A percentile compares a stretch with the other conserved stretches of the same genome.
These are phyloP conservation scores for Pungitius pungitius DNA, from an alignment of 2,113 vertebrate genomes.

Conservation along the genomic window DNA sequence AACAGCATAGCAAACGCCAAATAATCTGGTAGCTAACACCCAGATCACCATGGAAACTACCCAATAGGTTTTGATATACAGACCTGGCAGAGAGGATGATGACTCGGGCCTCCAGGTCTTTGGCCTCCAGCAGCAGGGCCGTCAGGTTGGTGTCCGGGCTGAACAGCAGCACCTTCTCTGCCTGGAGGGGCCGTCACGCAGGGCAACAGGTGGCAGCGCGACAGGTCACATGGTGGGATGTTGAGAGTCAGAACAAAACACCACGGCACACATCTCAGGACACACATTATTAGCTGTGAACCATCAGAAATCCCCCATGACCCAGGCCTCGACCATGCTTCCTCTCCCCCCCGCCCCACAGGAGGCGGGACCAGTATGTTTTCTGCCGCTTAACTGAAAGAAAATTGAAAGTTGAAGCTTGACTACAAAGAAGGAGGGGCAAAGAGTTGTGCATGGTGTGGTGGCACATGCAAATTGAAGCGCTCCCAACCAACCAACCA, in stretches of 20 bases:
- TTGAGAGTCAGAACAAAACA: slow-evolving; percentile 58
- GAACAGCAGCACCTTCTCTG: slow-evolving; percentile 97
- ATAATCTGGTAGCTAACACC: background rate
- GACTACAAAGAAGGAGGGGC: slow-evolving; percentile 53
- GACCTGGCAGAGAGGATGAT: slow-evolving; percentile 97
- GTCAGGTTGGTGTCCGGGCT: slow-evolving; percentile 97
- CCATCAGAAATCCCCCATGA: background rate
- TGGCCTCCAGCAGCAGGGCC: slow-evolving; percentile 92
- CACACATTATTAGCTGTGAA: slow-evolving; percentile 57
- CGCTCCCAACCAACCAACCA: slow-evolving; percentile 89
- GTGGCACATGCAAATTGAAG: slow-evolving; percentile 95
- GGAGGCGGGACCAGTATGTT: slow-evolving; percentile 52
- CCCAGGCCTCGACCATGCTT: slow-evolving; percentile 83
- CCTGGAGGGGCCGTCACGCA: slow-evolving; percentile 78
- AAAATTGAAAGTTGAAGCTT: slow-evolving; percentile 73
- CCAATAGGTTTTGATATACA: slow-evolving; percentile 7
- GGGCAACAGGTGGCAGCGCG: slow-evolving; percentile 12
- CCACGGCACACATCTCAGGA: slow-evolving; percentile 72
- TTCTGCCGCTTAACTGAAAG: slow-evolving; percentile 70
- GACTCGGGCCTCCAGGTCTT: slow-evolving; percentile 94
- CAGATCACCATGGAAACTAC: background rate
- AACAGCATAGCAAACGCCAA: too few relatives aligned
- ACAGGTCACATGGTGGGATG: slow-evolving; percentile 32
- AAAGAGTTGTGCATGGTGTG: slow-evolving; percentile 80
- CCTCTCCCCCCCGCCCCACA: slow-evolving; percentile 68